Base-by-base conservation (phyloP, 2,797 vertebrate genomes). In the Oryzias dopingdopingensis region DNA sequence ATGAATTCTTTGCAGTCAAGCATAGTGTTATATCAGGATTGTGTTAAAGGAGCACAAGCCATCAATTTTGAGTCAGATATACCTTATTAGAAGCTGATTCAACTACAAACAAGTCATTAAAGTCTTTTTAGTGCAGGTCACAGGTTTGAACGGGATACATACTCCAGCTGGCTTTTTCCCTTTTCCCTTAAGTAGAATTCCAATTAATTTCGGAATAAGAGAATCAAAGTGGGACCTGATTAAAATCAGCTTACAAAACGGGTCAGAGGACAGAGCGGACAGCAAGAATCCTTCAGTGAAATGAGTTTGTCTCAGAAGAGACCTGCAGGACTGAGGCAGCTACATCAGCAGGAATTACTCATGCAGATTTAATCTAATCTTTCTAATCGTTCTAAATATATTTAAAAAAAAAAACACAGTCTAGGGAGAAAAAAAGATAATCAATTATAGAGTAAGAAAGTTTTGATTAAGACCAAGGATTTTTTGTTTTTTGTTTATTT, bases 281-380 rank as follows among this genome's bases (percentile, higher is more conserved):
- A 7, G 50, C 24, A 1, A 75, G 71, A 64, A 90, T 93, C 67
- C 85, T 85, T 65, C 76, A 88, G 65, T 83, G 92, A 37, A 83
- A 72, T 59, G 86, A 86, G 15, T 67, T 85, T 59, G 71, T 92
- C 20, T 74, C 67, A 74, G 74, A 85, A 57, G 88, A 89, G 62
- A 73, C 70, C 6, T 53, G 65, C 18, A 81, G 65, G 55, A 66
- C 50, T 15, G 53, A 59, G 0, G 20, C 59, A 5, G 32, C 57
- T 29, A 14, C 32, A 22, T 70, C 77, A 47, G 24, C 32, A 37
- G 32, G 32, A 37, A 12, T 37, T 37, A 37, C 32, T 37, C 32
- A 37, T 32, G 29, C 29, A 32, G 29, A 32, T 24, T 24, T 24
- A 15, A 22, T 8, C 14, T 42, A 14, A 52, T 22, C 37, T 32